Evolutionary conservation across 2,888 invertebrate species (phyloP), one percentile per base, ranked within the genome.

Genomic region (Tillus elongatus): DNA sequence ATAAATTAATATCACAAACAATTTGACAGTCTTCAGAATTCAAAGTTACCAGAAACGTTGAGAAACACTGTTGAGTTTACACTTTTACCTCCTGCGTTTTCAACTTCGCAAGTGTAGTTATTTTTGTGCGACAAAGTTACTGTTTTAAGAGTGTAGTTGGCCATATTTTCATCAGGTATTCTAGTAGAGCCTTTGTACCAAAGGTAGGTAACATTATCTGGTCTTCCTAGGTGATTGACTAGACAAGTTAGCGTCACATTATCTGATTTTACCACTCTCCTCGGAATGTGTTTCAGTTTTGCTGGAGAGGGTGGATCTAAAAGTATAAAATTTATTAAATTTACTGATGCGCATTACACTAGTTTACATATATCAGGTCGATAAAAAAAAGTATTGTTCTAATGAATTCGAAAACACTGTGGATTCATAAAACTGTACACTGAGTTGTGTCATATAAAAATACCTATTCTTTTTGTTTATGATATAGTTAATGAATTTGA

Each of bases 221-320:
- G 95, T 47, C 86, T 71, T 10, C 95, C 95, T 4, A 76, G 73
- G 63, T 90, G 87, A 43, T 80, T 77, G 35, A 92, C 82, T 27
- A 78, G 75, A 67, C 95, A 95, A 14, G 78, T 79, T 44, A 95
- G 73, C n/a, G 81, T 82, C 14, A 93, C 74, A 24, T 81, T 76
- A 46, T 80, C 81, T 45, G 84, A 85, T 61, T 93, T 92, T 28
- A 89, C 75, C 1, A 91, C 87, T 15, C 77, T 52, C 53, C 73
- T 72, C 0, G 88, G 88, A 11, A 78, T 76, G 56, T 82, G 85
- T 0, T 75, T 74, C 30, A 91, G 67, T 40, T 76, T 74, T 0
- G 90, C 86, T n/a, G 82, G 78, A 1, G 87, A 87, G 0, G 91
- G 91, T 14, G 89, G 84, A 70, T 90, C n/a, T n/a, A n/a, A n/a